A percentile compares a stretch with the other conserved stretches of the same genome.
Evolutionary conservation across 2,888 invertebrate genomes (phyloP).

Genomic region (Synanthedon tipuliformis): DNA sequence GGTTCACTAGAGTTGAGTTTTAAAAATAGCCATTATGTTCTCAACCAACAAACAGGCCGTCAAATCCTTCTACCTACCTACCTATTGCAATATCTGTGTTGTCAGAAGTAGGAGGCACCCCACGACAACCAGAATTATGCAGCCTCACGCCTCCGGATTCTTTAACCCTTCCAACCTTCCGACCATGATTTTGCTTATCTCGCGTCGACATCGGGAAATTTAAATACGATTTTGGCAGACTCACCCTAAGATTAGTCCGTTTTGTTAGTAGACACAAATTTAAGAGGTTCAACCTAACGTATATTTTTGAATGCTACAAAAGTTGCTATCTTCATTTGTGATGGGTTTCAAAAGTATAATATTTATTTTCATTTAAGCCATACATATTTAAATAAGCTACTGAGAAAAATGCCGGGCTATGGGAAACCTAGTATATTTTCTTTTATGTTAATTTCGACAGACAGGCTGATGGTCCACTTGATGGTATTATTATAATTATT

Average conservation of each 20-base stretch:
- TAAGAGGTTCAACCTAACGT: slow-evolving; percentile 28
- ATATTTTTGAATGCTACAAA: slow-evolving; percentile 1
- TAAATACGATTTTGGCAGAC: slow-evolving; percentile 59
- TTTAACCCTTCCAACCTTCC: slow-evolving; percentile 60
- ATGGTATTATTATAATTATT: too few species aligned
- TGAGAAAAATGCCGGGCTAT: too few species aligned
- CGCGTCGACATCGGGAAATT: slow-evolving; percentile 54
- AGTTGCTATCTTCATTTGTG: too few species aligned
- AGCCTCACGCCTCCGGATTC: slow-evolving; percentile 59
- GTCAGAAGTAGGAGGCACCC: slow-evolving; percentile 22
- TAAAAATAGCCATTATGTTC: neutral
- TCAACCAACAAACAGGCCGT: neutral
- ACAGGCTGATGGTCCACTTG: too few species aligned
- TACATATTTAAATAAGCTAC: too few species aligned
- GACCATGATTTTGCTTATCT: slow-evolving; percentile 65
- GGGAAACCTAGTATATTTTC: too few species aligned
- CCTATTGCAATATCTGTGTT: neutral
- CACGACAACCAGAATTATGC: slow-evolving; percentile 55
- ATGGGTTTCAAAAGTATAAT: too few species aligned
- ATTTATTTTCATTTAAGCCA: too few species aligned
- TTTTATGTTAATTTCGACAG: too few species aligned
- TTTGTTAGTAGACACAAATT: slow-evolving; percentile 39
- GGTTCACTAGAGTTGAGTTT: neutral
- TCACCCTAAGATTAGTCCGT: slow-evolving; percentile 36
- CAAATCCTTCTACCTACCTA: neutral